phyloP scores from a whole-genome alignment of 1,140 invertebrate species.

The Drosophila sproati region DNA sequence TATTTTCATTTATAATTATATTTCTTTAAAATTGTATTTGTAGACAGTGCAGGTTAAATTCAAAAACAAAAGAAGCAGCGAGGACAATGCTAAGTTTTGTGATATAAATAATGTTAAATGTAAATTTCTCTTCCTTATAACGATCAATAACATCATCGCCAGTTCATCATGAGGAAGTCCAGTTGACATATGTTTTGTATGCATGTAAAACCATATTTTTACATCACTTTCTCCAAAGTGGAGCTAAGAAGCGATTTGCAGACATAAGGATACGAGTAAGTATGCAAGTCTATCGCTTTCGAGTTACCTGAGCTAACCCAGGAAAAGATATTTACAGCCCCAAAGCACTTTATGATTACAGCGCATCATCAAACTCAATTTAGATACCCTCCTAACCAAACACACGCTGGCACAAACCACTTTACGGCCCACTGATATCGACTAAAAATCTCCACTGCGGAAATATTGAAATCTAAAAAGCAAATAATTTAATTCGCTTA shows the following conservation, averaged over 20 bases:
- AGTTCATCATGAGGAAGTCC: too few relatives aligned
- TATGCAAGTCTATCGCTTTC: constrained; percentile 5
- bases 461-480: constrained; percentile 83
- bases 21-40: too few relatives aligned
- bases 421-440: constrained; percentile 58
- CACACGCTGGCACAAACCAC: constrained; percentile 14
- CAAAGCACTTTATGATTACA: constrained; percentile 57
- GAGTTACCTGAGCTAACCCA: constrained; percentile 38
- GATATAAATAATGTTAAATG: too few relatives aligned
- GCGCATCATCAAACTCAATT: constrained; percentile 57
- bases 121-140: too few relatives aligned
- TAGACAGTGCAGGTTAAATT: too few relatives aligned
- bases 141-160: too few relatives aligned
- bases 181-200: too few relatives aligned
- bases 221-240: background rate
- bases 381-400: constrained; percentile 20
- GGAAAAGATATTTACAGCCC: constrained; percentile 43
- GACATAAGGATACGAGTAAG: constrained; percentile 23
- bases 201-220: background rate
- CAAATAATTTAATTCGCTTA: constrained; percentile 83
- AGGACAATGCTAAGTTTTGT: too few relatives aligned
- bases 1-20: too few relatives aligned
- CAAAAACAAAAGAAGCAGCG: too few relatives aligned
- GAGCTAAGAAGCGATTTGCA: constrained; percentile 5
- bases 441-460: constrained; percentile 77